Conservation (phyloP, 2,797 vertebrate species). For the Hafferia zeledoni region DNA sequence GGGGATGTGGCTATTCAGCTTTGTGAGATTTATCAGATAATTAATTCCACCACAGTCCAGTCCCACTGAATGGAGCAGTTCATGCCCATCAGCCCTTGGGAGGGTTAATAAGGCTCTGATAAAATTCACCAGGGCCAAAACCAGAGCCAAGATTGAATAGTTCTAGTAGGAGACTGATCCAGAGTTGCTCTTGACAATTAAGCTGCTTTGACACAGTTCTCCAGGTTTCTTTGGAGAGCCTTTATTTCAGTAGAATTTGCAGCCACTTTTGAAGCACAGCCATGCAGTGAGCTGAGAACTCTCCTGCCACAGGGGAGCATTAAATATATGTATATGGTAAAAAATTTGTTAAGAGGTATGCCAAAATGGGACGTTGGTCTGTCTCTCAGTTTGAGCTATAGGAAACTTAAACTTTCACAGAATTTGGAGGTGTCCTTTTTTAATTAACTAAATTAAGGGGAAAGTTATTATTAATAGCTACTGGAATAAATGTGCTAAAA, state of each 20-base stretch:
- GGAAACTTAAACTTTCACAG: background rate
- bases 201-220: background rate
- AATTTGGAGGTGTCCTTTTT: background rate
- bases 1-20: background rate
- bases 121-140: background rate
- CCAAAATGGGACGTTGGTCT: background rate
- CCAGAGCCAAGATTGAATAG: background rate
- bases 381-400: background rate
- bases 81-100: background rate
- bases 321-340: background rate
- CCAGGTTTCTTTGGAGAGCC: background rate
- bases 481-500: background rate
- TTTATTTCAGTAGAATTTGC: background rate
- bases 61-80: background rate
- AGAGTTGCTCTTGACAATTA: background rate
- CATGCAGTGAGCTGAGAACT: background rate
- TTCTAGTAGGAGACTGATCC: background rate
- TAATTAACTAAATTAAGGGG: background rate
- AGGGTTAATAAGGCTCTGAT: background rate
- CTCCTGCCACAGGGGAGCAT: background rate
- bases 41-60: rapidly evolving
- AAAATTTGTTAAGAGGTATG: background rate
- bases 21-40: background rate
- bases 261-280: background rate
- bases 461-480: background rate